phyloP scores from a whole-genome alignment of 2,888 invertebrate species.

The Mayetiola destructor region DNA sequence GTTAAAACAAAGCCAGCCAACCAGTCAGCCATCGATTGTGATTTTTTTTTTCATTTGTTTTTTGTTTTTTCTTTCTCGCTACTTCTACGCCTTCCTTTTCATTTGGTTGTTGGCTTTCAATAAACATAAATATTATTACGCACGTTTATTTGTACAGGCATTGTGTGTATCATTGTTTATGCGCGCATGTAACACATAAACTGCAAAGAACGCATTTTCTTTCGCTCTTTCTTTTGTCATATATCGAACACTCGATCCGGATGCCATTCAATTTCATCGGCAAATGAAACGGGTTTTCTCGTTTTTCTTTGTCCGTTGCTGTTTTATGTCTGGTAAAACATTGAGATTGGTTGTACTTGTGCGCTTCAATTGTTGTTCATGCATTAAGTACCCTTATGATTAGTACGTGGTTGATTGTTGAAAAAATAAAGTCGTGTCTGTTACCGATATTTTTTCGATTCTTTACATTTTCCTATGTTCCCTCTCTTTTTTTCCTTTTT shows the following conservation, averaged over 20 bases:
- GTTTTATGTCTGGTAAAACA: background rate
- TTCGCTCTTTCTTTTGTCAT: no score
- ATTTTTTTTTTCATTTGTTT: slow-evolving; percentile 1
- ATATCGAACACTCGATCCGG: no score
- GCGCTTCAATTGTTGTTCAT: background rate
- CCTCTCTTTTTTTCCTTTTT: background rate
- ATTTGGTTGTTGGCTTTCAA: no score
- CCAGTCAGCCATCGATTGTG: no score
- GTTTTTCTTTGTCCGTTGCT: background rate
- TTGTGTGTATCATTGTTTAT: slow-evolving; percentile 9
- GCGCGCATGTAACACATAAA: background rate
- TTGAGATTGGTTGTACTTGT: background rate
- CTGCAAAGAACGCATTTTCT: slow-evolving; percentile 9
- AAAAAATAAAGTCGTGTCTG: background rate
- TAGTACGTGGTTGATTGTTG: background rate
- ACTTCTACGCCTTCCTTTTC: background rate
- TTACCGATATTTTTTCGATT: no score
- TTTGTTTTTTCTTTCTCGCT: background rate
- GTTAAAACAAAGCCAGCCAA: no score
- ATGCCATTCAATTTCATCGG: slow-evolving; percentile 3
- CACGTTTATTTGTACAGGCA: slow-evolving; percentile 8
- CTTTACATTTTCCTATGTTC: background rate
- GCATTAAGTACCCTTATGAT: slow-evolving; percentile 4
- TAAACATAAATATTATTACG: slow-evolving; percentile 2
- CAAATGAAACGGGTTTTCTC: background rate